Evolutionary conservation across 2,888 invertebrate species (phyloP).

Genomic region (Cheilosia grossa): DNA sequence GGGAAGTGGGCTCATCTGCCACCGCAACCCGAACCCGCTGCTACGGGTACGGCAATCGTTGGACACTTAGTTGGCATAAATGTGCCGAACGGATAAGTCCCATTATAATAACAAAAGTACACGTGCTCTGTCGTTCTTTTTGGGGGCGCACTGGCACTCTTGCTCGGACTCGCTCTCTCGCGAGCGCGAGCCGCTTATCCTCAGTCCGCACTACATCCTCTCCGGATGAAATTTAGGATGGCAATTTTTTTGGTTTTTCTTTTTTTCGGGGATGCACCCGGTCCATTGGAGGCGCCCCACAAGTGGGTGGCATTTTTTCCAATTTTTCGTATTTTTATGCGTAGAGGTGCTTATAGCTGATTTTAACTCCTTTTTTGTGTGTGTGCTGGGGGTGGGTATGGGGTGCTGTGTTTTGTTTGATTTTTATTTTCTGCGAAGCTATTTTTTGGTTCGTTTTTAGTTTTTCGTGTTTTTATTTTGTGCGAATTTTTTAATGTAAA

Average conservation of each 20-base stretch:
- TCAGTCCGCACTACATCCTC: constrained; percentile 11
- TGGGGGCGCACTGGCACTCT: constrained; percentile 11
- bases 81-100: constrained; percentile 66
- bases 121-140: constrained; percentile 68
- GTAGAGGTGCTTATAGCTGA: constrained; percentile 72
- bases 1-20: constrained; percentile 52
- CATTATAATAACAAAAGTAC: constrained; percentile 67
- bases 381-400: constrained; percentile 47
- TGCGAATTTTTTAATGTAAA: constrained; percentile 70
- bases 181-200: neutral
- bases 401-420: constrained; percentile 63
- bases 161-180: constrained; percentile 38
- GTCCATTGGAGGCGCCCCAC: constrained; percentile 29
- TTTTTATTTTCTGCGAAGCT: constrained; percentile 62
- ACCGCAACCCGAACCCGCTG: neutral
- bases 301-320: constrained; percentile 41
- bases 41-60: constrained; percentile 31
- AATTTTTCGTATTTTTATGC: constrained; percentile 72
- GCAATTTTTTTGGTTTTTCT: constrained; percentile 52
- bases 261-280: constrained; percentile 56
- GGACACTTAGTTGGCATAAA: constrained; percentile 71
- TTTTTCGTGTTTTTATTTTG: constrained; percentile 57
- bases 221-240: constrained; percentile 73
- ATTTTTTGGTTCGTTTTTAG: constrained; percentile 58
- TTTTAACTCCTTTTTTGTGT: constrained; percentile 70